A percentile compares a stretch with the other conserved stretches of the same genome.
Conservation (phyloP, 1,140 invertebrate species). For the Adoxophyes honmai region DNA sequence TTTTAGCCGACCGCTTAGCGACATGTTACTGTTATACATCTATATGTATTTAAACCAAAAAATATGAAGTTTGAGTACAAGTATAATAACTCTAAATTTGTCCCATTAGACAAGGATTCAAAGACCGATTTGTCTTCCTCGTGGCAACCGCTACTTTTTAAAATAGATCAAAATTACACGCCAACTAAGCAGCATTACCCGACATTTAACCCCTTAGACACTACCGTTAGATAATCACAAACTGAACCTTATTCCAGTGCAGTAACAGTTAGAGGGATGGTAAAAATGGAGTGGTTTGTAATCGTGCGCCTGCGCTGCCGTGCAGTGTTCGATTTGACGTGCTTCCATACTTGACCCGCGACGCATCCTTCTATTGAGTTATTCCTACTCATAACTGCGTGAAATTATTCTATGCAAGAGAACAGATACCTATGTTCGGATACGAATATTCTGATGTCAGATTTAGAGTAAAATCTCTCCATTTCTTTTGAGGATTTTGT, state of each 20-base stretch:
- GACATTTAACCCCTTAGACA: slow-evolving; percentile 24
- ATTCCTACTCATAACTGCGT: background rate
- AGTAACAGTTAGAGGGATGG: background rate
- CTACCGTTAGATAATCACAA: background rate
- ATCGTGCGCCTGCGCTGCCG: background rate
- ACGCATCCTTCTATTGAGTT: slow-evolving; percentile 2
- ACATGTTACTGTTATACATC: no score
- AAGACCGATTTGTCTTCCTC: background rate
- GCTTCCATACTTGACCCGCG: background rate
- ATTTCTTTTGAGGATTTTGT: no score
- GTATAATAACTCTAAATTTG: background rate
- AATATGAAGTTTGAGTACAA: no score
- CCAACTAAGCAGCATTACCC: slow-evolving; percentile 16
- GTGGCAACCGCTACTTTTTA: slow-evolving; percentile 4
- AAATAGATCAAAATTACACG: slow-evolving; percentile 18
- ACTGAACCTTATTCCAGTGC: background rate
- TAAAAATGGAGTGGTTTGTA: background rate
- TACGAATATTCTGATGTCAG: no score
- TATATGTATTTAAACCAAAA: no score
- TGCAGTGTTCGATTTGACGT: background rate
- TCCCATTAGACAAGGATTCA: background rate
- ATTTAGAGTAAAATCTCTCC: no score
- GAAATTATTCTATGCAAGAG: no score
- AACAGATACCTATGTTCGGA: no score
- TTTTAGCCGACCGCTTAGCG: no score